Percentiles rank a stretch among this genome's conserved stretches.
Conservation (phyloP, 2,888 invertebrate species). For the Encarsia formosa region DNA sequence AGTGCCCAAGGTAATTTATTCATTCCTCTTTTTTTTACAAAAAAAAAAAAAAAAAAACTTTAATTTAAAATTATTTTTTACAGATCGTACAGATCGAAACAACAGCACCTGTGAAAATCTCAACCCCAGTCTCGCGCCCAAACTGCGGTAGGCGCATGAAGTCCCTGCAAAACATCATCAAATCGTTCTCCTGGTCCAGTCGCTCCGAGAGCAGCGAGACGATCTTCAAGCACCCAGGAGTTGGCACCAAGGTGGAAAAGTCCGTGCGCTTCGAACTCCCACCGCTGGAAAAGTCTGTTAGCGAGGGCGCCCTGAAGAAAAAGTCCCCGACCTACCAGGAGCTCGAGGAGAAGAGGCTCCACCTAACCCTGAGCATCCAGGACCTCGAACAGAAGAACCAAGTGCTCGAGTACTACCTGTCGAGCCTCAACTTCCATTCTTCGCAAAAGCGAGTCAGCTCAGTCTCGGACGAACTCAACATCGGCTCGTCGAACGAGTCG, state of each 20-base stretch:
- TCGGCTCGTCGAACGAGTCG: constrained; percentile 4
- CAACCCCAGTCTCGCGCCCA: constrained; percentile 33
- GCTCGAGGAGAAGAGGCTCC: constrained; percentile 34
- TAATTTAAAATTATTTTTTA: too few relatives aligned
- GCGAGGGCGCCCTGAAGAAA: constrained; percentile 42
- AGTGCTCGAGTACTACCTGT: constrained; percentile 42
- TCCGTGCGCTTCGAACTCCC: constrained; percentile 11
- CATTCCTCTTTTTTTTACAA: too few relatives aligned
- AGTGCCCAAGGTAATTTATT: constrained; percentile 6
- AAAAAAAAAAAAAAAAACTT: too few relatives aligned
- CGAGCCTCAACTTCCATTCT: constrained; percentile 33
- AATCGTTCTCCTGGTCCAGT: constrained; percentile 23
- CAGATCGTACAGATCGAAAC: too few relatives aligned
- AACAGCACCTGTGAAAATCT: neutral
- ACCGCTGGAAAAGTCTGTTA: constrained; percentile 46
- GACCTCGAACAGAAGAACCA: constrained; percentile 47
- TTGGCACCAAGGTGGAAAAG: constrained; percentile 38
- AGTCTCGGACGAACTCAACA: constrained; percentile 17
- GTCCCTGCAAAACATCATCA: constrained; percentile 55
- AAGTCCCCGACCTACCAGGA: constrained; percentile 30
- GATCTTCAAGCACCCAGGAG: constrained; percentile 34
- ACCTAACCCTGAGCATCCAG: constrained; percentile 42
- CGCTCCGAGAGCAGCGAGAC: constrained; percentile 40
- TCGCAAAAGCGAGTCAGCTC: constrained; percentile 4
- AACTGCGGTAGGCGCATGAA: constrained; percentile 55